These are phyloP conservation scores for Coptodon rendalli DNA, from an alignment of 2,113 vertebrate genomes.

Conservation along the genomic window DNA sequence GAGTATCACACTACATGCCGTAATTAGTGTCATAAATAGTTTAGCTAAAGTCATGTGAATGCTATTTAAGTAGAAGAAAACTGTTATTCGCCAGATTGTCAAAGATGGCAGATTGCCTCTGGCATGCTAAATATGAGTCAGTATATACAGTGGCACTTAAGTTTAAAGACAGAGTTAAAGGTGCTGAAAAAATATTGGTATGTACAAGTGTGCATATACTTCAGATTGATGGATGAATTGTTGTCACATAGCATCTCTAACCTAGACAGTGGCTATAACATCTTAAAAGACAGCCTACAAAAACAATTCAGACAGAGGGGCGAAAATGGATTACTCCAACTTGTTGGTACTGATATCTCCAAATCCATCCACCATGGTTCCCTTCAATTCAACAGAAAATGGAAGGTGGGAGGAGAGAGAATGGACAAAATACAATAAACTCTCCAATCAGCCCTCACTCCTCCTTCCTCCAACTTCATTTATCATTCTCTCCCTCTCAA, in stretches of 20 bases:
- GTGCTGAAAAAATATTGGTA: neutral
- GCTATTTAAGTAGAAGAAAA: neutral
- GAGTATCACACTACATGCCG: neutral
- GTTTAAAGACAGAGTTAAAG: neutral
- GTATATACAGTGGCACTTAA: neutral
- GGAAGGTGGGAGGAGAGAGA: slow-evolving; percentile 8
- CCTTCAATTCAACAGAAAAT: neutral
- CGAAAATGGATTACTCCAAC: neutral
- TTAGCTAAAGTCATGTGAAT: neutral
- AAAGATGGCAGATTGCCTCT: neutral
- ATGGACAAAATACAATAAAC: neutral
- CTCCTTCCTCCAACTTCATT: slow-evolving; percentile 22
- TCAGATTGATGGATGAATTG: neutral
- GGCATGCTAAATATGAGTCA: neutral
- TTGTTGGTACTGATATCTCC: neutral
- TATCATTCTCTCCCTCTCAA: slow-evolving; percentile 35
- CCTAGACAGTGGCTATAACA: neutral
- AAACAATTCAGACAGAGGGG: neutral
- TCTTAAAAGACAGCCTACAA: neutral
- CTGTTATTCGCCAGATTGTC: neutral
- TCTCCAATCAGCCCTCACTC: slow-evolving; percentile 29
- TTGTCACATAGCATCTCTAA: neutral
- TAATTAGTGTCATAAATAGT: neutral
- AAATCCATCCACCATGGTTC: neutral
- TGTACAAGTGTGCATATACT: neutral